Percentiles rank a stretch among this genome's conserved stretches.
Conservation (phyloP, 2,888 invertebrate genomes). For the Oligia latruncula region DNA sequence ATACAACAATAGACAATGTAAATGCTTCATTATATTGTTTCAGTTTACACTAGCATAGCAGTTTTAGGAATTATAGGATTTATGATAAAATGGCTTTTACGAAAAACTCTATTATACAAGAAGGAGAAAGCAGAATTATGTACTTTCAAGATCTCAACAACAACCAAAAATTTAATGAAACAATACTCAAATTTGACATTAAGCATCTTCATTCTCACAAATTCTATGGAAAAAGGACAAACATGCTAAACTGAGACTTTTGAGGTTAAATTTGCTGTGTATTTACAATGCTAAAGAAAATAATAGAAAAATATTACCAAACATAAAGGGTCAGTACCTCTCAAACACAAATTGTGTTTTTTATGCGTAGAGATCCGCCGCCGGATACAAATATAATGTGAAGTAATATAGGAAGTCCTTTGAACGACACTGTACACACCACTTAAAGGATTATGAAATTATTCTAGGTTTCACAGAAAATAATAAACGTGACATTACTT, state of each 20-base stretch:
- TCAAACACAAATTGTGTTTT: conserved; percentile 25
- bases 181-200: not conserved
- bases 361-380: conserved; percentile 12
- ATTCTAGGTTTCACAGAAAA: conserved; percentile 34
- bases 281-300: conserved; percentile 31
- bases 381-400: conserved; percentile 1
- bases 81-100: not conserved
- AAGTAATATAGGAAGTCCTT: not conserved
- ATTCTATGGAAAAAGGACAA: not conserved
- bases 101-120: not conserved
- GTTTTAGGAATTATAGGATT: not conserved
- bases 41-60: not conserved
- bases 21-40: not conserved
- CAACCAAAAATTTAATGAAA: not conserved
- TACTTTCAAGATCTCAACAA: conserved; percentile 11
- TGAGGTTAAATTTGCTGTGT: conserved; percentile 52
- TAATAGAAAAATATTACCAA: conserved; percentile 33
- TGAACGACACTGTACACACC: conserved; percentile 25
- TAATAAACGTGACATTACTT: conserved; percentile 62
- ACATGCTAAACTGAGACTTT: conserved; percentile 19
- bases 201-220: not conserved
- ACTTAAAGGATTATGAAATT: not conserved
- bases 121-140: not conserved
- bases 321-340: conserved; percentile 40
- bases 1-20: not conserved